phyloP scores from a whole-genome alignment of 2,797 vertebrate species.

The Hypotaenidia philippensis region DNA sequence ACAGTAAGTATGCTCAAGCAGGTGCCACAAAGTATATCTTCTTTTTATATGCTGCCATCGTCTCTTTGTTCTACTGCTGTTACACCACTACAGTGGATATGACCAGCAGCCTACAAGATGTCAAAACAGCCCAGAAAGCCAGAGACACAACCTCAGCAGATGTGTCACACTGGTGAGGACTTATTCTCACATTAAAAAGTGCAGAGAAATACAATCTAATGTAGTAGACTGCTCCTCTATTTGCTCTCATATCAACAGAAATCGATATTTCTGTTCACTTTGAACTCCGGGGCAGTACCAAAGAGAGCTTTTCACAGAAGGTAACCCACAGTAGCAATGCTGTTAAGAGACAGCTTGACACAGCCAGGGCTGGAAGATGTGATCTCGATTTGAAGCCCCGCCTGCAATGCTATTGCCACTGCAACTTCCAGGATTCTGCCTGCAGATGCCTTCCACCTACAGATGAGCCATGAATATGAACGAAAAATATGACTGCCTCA shows the following conservation, averaged over 20 bases:
- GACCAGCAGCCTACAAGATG: not conserved
- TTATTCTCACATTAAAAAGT: not conserved
- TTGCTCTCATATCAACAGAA: not conserved
- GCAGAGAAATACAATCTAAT: not conserved
- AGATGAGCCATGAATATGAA: not conserved
- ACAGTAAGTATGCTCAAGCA: not conserved
- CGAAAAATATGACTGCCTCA: not conserved
- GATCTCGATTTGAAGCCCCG: not conserved
- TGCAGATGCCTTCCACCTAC: not conserved
- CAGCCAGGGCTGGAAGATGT: rapidly evolving
- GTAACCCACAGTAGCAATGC: not conserved
- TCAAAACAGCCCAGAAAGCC: not conserved
- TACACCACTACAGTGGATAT: not conserved
- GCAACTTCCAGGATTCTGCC: not conserved
- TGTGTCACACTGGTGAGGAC: not conserved
- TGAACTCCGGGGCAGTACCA: not conserved
- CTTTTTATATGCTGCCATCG: not conserved
- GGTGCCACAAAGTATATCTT: not conserved
- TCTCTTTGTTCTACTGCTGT: not conserved
- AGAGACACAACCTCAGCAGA: not conserved
- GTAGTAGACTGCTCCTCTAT: not conserved
- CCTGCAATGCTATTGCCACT: rapidly evolving
- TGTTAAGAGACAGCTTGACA: rapidly evolving
- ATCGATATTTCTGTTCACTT: not conserved
- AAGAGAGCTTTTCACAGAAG: not conserved